A percentile compares a stretch with the other conserved stretches of the same genome.
phyloP scores from a whole-genome alignment of 2,797 vertebrate genomes.

The Chromobotia macracanthus region DNA sequence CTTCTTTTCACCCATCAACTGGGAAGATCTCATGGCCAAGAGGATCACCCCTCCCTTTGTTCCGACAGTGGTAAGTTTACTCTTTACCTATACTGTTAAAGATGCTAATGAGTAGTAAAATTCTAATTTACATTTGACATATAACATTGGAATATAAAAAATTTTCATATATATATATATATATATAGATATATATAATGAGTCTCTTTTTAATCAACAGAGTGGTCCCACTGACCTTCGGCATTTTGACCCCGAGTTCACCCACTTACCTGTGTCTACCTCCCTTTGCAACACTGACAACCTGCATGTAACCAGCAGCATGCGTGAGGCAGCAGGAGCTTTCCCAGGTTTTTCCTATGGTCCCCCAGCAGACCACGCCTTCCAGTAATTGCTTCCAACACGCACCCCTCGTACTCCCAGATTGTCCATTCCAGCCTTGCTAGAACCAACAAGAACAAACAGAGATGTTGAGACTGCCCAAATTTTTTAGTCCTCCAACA shows the following conservation, averaged over 20 bases:
- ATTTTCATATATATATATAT: too few relatives aligned
- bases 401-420: not conserved
- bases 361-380: constrained; percentile 69
- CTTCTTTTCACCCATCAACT: constrained; percentile 84
- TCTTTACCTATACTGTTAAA: not conserved
- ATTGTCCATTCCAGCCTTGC: constrained; percentile 23
- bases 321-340: constrained; percentile 78
- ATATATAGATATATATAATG: too few relatives aligned
- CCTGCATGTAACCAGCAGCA: constrained; percentile 73
- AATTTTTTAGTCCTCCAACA: not conserved
- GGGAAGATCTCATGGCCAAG: constrained; percentile 83
- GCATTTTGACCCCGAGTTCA: constrained; percentile 84
- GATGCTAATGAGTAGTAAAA: not conserved
- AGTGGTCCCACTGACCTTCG: constrained; percentile 78
- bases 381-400: constrained; percentile 66
- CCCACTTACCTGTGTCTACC: constrained; percentile 78
- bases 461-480: constrained; percentile 5
- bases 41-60: constrained; percentile 78
- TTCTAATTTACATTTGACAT: not conserved
- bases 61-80: constrained; percentile 77
- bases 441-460: not conserved
- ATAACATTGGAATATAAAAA: not conserved
- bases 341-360: constrained; percentile 83
- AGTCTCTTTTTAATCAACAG: constrained; percentile 61
- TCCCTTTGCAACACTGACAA: constrained; percentile 76